Evolutionary conservation across 1,140 invertebrate species (phyloP).

Genomic region (Archivesica marissinica): DNA sequence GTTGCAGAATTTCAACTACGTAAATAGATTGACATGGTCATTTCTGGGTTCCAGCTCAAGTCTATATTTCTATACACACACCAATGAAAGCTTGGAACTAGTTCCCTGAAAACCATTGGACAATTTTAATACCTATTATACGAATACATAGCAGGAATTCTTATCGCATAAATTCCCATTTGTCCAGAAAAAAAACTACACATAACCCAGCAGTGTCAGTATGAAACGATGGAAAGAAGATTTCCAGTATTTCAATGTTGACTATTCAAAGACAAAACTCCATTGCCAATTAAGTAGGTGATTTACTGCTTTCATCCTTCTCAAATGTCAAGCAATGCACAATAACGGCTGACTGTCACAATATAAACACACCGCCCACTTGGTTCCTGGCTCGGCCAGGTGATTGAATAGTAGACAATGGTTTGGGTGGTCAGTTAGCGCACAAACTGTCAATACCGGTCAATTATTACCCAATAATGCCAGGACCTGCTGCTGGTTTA

Average conservation of each 20-base stretch:
- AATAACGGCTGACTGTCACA: not conserved
- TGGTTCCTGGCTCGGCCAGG: constrained; percentile 3
- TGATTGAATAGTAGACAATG: constrained; percentile 40
- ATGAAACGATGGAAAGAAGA: not conserved
- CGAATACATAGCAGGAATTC: not conserved
- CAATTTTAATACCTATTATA: too few relatives aligned
- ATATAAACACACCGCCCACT: not conserved
- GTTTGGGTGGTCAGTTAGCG: not conserved
- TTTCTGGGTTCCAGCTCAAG: too few relatives aligned
- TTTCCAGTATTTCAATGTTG: constrained; percentile 8
- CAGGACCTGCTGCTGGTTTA: not conserved
- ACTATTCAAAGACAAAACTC: not conserved
- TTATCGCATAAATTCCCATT: not conserved
- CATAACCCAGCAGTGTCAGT: not conserved
- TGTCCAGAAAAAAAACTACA: not conserved
- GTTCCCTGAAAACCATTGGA: too few relatives aligned
- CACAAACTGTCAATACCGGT: constrained; percentile 30
- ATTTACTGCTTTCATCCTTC: constrained; percentile 4
- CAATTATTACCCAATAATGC: constrained; percentile 51
- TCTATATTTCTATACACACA: too few relatives aligned
- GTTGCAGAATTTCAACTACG: too few relatives aligned
- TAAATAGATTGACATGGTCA: too few relatives aligned
- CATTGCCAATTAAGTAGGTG: not conserved
- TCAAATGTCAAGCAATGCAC: not conserved
- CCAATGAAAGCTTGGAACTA: too few relatives aligned